These are phyloP conservation scores for Glyphotaelius pellucidus DNA, from an alignment of 2,888 invertebrate species.

Conservation along the genomic window DNA sequence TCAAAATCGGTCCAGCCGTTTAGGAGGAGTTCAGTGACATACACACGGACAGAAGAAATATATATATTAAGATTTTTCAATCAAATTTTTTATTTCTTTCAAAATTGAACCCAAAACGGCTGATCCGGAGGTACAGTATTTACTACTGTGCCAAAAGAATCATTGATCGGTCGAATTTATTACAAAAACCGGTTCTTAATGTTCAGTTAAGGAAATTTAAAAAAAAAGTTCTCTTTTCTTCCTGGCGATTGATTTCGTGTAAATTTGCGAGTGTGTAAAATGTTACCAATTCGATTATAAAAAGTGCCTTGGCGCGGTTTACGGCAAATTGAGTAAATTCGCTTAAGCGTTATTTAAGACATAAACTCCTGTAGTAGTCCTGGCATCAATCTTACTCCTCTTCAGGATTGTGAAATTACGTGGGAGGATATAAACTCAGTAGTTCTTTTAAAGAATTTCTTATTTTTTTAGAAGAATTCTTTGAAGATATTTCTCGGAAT, in stretches of 20 bases:
- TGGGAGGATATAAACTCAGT: neutral
- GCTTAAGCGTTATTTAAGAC: neutral
- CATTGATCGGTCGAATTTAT: too few species aligned
- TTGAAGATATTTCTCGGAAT: neutral
- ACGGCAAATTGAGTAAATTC: neutral
- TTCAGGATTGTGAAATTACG: neutral
- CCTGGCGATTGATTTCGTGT: neutral
- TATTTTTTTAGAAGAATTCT: neutral
- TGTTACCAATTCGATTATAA: neutral
- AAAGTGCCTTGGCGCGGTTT: neutral
- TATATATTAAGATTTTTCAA: too few species aligned
- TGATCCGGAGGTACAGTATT: neutral
- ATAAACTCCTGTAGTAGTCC: neutral
- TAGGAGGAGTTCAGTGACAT: too few species aligned
- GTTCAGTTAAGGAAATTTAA: too few species aligned
- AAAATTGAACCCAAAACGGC: too few species aligned
- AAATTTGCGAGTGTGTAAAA: neutral
- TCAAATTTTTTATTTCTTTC: too few species aligned
- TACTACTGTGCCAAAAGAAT: too few species aligned
- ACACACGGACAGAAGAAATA: too few species aligned
- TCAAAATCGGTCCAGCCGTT: too few species aligned
- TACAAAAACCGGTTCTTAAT: too few species aligned
- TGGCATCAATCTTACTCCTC: neutral
- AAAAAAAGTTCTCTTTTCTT: neutral
- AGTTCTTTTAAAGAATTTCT: neutral